Base-by-base conservation (phyloP, 1,140 invertebrate species). In the Matsumurasca onukii region DNA sequence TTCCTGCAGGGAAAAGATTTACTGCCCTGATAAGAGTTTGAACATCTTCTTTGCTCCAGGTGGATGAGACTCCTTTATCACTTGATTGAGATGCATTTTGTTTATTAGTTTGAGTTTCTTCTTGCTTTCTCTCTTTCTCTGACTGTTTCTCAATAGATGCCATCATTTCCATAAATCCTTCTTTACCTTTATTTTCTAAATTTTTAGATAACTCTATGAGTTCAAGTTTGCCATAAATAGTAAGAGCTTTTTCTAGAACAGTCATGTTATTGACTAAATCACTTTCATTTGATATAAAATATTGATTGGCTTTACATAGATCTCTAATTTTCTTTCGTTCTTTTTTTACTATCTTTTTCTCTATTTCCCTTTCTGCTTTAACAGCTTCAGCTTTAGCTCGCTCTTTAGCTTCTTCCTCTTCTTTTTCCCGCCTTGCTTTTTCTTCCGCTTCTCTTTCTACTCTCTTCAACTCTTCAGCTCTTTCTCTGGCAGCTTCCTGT, bases 1-100 rank as follows among this genome's bases (percentile, higher is more conserved):
- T 98, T 17, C 97, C 97, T 49, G 95, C 95, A 0, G 97, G 96
- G 78, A 98, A 98, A 1, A 98, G 77, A 82, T 98, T 98, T 0
- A 98, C 95, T 34, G 93, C 95, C 80, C 98, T 98, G 22, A 98
- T 96, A 0, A 99, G 83, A 20, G 97, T 78, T 73, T 95, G 91
- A 0, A 95, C 81, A 74, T 98, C 95, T 65, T 86, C 85, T 62
- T 87, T 85, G 22, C 82, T 86, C 97, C 97, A 99, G 5, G 79
- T 24, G 24, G 78, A 67, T 83, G 83, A 0, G n/a, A 31, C 62
- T 59, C 69, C 69, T n/a, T 63, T 39, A 31, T 55, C 49, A 48
- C n/a, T 80, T 15, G 80, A 76, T 12, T 73, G 55, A 15, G 73
- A 76, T 66, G 79, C 75, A 74, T 76, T 76, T 79, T 77, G 17